Evolutionary conservation across 2,888 invertebrate genomes (phyloP).

Genomic region (Noctua pronuba): DNA sequence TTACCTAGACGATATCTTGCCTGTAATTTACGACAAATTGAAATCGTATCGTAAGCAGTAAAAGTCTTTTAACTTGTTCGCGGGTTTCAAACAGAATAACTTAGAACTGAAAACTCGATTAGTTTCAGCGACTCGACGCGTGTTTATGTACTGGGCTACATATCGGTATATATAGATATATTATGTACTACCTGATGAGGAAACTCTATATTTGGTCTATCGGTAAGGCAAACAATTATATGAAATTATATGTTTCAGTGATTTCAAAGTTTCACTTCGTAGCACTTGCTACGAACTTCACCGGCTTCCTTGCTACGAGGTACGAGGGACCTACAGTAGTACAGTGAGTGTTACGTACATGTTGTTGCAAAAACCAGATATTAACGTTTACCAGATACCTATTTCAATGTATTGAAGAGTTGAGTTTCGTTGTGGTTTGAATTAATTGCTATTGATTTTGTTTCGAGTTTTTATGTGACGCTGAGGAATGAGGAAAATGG

Average conservation of each 20-base stretch:
- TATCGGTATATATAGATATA: constrained; percentile 27
- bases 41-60: constrained; percentile 63
- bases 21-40: too few relatives aligned
- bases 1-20: neutral
- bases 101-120: constrained; percentile 86
- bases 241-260: neutral
- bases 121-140: constrained; percentile 77
- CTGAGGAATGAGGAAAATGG: neutral
- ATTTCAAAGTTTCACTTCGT: neutral
- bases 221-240: constrained; percentile 3
- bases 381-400: neutral
- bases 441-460: neutral
- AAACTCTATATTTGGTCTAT: constrained; percentile 38
- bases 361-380: neutral
- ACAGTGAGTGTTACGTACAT: neutral
- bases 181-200: constrained; percentile 37
- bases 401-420: neutral
- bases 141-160: constrained; percentile 61
- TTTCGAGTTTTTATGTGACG: too few relatives aligned
- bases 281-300: neutral
- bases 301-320: neutral
- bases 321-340: neutral
- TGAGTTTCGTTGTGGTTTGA: neutral
- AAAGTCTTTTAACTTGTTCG: constrained; percentile 73
- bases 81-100: constrained; percentile 84